A percentile compares a stretch with the other conserved stretches of the same genome.
Evolutionary conservation across 2,113 vertebrate species (phyloP).

Genomic region (Microcebus murinus): DNA sequence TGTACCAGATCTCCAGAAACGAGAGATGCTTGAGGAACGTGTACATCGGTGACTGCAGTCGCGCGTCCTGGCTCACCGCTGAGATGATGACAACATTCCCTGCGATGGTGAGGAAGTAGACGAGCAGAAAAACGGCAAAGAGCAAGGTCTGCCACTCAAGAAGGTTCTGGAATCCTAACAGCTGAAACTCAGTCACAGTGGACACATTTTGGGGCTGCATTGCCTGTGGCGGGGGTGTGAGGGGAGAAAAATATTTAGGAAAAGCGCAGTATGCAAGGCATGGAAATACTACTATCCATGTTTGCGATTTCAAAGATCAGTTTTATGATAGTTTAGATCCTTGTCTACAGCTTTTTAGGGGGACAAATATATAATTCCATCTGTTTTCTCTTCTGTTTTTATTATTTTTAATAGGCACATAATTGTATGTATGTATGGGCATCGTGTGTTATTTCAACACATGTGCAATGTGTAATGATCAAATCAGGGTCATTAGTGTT

Average conservation of each 20-base stretch:
- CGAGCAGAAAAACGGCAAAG: constrained; percentile 66
- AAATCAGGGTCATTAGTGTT: no score
- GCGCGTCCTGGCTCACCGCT: constrained; percentile 45
- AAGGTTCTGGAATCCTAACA: constrained; percentile 73
- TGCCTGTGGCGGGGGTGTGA: background rate
- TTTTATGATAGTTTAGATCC: background rate
- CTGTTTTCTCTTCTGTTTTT: background rate
- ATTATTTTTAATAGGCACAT: no score
- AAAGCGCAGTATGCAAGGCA: background rate
- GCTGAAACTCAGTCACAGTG: constrained; percentile 63
- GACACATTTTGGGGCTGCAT: constrained; percentile 46
- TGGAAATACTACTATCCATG: no score
- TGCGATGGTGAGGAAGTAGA: constrained; percentile 68
- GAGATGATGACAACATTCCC: constrained; percentile 66
- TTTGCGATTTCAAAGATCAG: background rate
- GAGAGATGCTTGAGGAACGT: constrained; percentile 72
- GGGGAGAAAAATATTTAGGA: background rate
- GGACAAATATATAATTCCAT: background rate
- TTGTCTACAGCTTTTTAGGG: background rate
- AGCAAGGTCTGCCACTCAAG: constrained; percentile 60
- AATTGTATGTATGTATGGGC: no score
- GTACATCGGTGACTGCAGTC: constrained; percentile 70
- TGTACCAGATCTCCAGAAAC: constrained; percentile 79
- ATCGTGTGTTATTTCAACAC: no score
- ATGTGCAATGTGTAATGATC: no score